Evolutionary conservation across 2,888 invertebrate species (phyloP), one percentile per base, ranked within the genome.

Genomic region (Lottia gigantea): DNA sequence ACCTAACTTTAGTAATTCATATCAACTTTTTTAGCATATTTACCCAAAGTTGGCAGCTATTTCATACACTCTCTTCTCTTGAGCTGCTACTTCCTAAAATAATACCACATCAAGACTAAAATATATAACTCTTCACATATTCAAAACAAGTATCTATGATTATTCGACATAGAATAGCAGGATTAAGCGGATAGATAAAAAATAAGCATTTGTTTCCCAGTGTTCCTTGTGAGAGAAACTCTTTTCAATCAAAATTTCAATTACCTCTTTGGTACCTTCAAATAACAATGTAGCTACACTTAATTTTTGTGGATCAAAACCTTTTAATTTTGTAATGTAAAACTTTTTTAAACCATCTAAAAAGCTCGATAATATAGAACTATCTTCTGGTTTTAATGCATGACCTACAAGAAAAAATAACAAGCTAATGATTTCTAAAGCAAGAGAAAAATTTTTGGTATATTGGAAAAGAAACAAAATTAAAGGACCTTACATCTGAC

Each of bases 211-310:
- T n/a, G n/a, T n/a, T n/a, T n/a, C n/a, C n/a, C n/a, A n/a, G n/a
- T n/a, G n/a, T n/a, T n/a, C n/a, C n/a, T n/a, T n/a, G n/a, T n/a
- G n/a, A n/a, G n/a, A n/a, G n/a, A 6, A 40, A 40, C 40, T 11
- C 40, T 40, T 40, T 40, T 40, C 7, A 40, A 40, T 6, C 11
- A 4, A 40, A 40, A 40, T 31, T 31, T 16, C 46, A 49, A 75
- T 71, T 75, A 91, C 91, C 80, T 89, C 86, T 74, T 86, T 86
- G 8, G 84, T 84, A 19, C 90, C 98, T 89, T 99, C 98, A 90
- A 98, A 95, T 8, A 99, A 91, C 19, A 99, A 91, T 0, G 99
- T 99, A 62, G 95, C 96, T 0, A 97, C 97, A 86, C 95, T 94
- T 84, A 98, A 92, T 85, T 92, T 91, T 45, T 91, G 89, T 26